Base-by-base conservation (phyloP, 2,888 invertebrate genomes). In the Nephrotoma guestfalica region DNA sequence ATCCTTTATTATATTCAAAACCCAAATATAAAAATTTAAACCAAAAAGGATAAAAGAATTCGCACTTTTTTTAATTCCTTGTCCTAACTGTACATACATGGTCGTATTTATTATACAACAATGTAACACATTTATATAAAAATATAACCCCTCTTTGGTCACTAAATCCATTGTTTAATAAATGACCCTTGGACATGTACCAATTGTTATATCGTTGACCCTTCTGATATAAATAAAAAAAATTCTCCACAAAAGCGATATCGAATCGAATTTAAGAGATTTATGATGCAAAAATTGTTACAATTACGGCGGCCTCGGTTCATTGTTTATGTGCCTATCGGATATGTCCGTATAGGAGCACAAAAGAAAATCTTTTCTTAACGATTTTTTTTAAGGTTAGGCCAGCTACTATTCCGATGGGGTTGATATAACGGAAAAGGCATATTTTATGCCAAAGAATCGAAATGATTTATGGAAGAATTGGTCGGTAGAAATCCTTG, bases 171-270 rank as follows among this genome's bases (percentile, higher is more conserved):
- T 85, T 85, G 85, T 85, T 18, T 85, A 85, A 18, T 85, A 85
- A 85, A 85, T 85, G 85, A 85, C 85, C 85, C 85, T 85, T 85
- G 85, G 85, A 43, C 85, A 30, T 85, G 43, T 85, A 85, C 18
- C 85, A 85, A 85, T 85, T 85, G 85, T 85, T 45, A 43, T 85
- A 85, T 45, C 18, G 85, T 85, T 85, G 85, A 85, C 85, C 85
- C 85, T 18, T 43, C 43, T 85, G 2, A 43, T 71, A 71, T 85
- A 43, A 85, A 43, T 85, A 85, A 85, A 85, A 85, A 84, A 84
- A 84, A 84, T 15, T 13, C 83, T 83, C 40, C 83, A 83, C 40
- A 41, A 83, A 84, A 84, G 42, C 84, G n/a, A 84, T 84, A n/a
- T 84, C 84, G 84, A 84, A 41, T n/a, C 84, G n/a, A 71, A 71